Evolutionary conservation across 2,113 vertebrate species (phyloP).

Genomic region (Gymnocephalus cernua): DNA sequence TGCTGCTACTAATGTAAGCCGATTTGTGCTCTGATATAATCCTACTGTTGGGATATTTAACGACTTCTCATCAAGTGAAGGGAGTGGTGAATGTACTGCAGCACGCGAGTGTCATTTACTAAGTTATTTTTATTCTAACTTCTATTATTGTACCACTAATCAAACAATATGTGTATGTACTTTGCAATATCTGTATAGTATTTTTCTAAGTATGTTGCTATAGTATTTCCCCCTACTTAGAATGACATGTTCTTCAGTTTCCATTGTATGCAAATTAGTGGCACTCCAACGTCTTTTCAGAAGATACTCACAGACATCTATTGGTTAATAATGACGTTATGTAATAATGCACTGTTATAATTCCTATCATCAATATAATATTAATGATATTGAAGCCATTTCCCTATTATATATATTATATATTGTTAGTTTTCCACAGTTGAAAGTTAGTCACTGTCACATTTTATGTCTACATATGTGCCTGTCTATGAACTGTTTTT

Average conservation of each 20-base stretch:
- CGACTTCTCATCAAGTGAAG: slow-evolving; percentile 44
- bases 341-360: neutral
- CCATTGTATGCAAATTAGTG: slow-evolving; percentile 26
- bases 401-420: too few species aligned
- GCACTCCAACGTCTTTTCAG: neutral
- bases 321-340: neutral
- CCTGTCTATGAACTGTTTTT: neutral
- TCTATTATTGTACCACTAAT: neutral
- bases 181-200: neutral
- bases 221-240: neutral
- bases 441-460: too few species aligned
- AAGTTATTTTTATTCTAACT: neutral
- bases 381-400: too few species aligned
- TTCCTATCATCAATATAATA: neutral
- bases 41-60: slow-evolving; percentile 22
- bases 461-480: neutral
- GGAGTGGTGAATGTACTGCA: slow-evolving; percentile 37
- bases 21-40: slow-evolving; percentile 39
- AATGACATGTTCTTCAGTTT: neutral
- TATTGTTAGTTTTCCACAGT: too few species aligned
- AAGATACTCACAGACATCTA: neutral
- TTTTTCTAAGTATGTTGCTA: neutral
- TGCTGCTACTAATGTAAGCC: slow-evolving; percentile 16
- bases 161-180: too few species aligned
- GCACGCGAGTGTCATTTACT: neutral